A percentile compares a stretch with the other conserved stretches of the same genome.
Evolutionary conservation across 1,140 invertebrate genomes (phyloP).

Genomic region (Caerostris darwini): DNA sequence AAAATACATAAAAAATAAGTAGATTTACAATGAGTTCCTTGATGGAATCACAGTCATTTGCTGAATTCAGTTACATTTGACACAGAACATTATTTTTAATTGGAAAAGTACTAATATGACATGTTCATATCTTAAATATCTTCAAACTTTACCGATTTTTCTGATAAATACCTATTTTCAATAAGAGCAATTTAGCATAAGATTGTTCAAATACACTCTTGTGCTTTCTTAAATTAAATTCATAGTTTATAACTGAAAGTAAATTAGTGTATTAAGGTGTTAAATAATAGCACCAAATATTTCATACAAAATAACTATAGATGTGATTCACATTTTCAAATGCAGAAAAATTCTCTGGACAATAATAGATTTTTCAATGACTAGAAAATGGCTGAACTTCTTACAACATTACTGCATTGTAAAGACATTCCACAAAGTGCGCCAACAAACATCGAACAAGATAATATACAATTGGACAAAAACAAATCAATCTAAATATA

Average conservation of each 20-base stretch:
- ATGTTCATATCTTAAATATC: background rate
- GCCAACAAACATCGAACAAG: conserved; percentile 35
- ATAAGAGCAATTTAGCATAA: background rate
- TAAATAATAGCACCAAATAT: conserved; percentile 35
- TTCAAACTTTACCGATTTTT: background rate
- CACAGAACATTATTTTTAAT: background rate
- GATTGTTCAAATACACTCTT: background rate
- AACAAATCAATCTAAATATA: conserved; percentile 48
- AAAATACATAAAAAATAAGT: background rate
- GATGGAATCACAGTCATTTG: background rate
- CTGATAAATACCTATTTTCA: background rate
- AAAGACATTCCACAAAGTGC: conserved; percentile 29
- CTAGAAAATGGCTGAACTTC: background rate
- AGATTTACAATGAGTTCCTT: too few relatives aligned
- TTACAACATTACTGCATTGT: conserved; percentile 4
- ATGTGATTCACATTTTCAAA: background rate
- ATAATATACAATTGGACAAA: background rate
- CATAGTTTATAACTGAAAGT: background rate
- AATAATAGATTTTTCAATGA: background rate
- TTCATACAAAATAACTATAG: conserved; percentile 13
- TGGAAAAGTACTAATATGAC: background rate
- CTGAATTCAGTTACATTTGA: background rate
- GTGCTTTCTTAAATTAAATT: background rate
- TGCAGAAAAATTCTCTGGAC: background rate
- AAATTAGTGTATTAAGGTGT: background rate